Conservation (phyloP, 2,888 invertebrate species). For the Zygogramma bicolorata region DNA sequence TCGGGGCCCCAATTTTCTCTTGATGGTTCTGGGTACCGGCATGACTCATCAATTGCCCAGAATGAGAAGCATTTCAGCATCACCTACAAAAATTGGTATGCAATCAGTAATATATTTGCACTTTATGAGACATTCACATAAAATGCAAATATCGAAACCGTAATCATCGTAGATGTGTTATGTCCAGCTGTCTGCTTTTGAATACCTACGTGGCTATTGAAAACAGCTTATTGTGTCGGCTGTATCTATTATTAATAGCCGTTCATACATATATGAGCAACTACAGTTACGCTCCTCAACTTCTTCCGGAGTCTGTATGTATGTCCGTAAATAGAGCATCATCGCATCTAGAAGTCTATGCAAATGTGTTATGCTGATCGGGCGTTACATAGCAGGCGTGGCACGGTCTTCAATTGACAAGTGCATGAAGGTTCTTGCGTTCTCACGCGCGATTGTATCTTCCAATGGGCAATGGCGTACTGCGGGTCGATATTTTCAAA, state of each 20-base stretch:
- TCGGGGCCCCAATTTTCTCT: no score
- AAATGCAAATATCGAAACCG: no score
- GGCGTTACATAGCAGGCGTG: slow-evolving; percentile 40
- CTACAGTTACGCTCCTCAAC: slow-evolving; percentile 15
- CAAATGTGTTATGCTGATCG: slow-evolving; percentile 27
- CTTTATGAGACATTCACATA: no score
- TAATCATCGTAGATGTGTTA: background rate
- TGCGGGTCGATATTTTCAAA: background rate
- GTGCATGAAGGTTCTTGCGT: slow-evolving; percentile 48
- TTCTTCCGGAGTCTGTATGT: slow-evolving; percentile 7
- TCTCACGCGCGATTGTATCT: slow-evolving; percentile 43
- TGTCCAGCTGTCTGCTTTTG: background rate
- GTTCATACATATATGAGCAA: slow-evolving; percentile 34
- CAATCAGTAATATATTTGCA: no score
- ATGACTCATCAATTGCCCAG: no score
- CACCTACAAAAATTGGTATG: no score
- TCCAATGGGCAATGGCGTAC: background rate
- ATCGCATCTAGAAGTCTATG: slow-evolving; percentile 14
- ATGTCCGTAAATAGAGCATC: slow-evolving; percentile 27
- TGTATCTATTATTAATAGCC: slow-evolving; percentile 28
- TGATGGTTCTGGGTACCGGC: no score
- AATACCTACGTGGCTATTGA: background rate
- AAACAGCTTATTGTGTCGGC: slow-evolving; percentile 24
- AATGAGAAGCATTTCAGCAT: no score
- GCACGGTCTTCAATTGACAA: slow-evolving; percentile 47